A percentile compares a stretch with the other conserved stretches of the same genome.
Conservation (phyloP, 2,888 invertebrate species). For the Macrosiphum euphorbiae region DNA sequence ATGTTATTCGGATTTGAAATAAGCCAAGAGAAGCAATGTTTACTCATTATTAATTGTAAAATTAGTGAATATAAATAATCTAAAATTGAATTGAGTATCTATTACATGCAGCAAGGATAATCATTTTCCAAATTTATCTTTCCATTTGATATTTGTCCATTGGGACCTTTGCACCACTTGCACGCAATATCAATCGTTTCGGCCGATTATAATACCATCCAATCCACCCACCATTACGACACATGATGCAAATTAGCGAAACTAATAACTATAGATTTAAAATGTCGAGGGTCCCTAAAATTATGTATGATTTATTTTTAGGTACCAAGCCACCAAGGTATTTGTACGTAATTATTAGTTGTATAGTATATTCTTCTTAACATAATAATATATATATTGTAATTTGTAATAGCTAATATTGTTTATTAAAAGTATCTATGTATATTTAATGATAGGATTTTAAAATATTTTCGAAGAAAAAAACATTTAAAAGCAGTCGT, state of each 20-base stretch:
- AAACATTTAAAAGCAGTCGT: neutral
- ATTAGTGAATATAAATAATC: neutral
- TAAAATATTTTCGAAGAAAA: too few species aligned
- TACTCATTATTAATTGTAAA: neutral
- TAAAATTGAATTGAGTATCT: neutral
- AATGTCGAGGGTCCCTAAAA: neutral
- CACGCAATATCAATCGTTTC: neutral
- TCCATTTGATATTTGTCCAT: neutral
- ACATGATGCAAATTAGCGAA: neutral
- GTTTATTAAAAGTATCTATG: too few species aligned
- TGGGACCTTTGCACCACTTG: too few species aligned
- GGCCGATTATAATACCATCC: neutral
- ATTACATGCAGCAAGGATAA: neutral
- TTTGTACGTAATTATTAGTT: neutral
- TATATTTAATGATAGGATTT: too few species aligned
- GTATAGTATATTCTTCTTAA: too few species aligned
- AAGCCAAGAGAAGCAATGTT: neutral
- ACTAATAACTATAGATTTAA: too few species aligned
- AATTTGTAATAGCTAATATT: too few species aligned
- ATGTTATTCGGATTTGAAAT: neutral
- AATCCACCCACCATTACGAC: neutral
- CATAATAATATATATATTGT: too few species aligned
- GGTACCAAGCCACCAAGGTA: neutral
- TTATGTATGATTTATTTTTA: neutral
- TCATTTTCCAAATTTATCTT: neutral